These are phyloP conservation scores for Muricea muricata DNA, from an alignment of 92 coral and sea anemone species.

Conservation along the genomic window DNA sequence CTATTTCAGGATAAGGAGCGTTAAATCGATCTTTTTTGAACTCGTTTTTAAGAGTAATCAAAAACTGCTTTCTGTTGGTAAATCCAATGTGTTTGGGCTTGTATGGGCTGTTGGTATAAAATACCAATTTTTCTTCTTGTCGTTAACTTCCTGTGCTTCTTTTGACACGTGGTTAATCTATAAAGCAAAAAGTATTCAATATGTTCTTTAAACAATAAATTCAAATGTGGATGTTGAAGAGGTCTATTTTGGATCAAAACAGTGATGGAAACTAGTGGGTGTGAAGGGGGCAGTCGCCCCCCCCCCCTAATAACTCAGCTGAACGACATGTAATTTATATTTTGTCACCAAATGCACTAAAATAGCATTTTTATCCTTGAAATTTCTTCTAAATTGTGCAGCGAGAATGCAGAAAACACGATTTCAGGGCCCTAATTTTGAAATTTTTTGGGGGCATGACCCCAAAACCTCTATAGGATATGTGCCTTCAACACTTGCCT, in stretches of 20 bases:
- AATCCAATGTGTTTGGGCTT: conserved; percentile 23
- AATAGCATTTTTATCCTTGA: too few species aligned
- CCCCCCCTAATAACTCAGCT: too few species aligned
- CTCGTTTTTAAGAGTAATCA: background rate
- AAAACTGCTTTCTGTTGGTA: conserved; percentile 20
- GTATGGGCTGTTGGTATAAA: conserved; percentile 44
- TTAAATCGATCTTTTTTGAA: background rate
- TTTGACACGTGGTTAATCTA: background rate
- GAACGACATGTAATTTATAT: too few species aligned
- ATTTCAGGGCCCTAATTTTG: too few species aligned
- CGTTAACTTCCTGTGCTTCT: background rate
- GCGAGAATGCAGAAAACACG: too few species aligned
- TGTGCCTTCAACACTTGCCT: too few species aligned
- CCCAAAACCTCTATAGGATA: too few species aligned
- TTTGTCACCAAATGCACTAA: too few species aligned
- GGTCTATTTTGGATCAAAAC: background rate
- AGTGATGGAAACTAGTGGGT: too few species aligned
- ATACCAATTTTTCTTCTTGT: background rate
- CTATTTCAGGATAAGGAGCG: background rate
- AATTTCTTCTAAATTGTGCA: too few species aligned
- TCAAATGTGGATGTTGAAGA: background rate
- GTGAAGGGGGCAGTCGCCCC: too few species aligned
- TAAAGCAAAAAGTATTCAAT: background rate
- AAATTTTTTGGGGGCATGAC: too few species aligned
- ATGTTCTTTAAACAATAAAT: background rate